Percentiles rank a stretch among this genome's conserved stretches.
Evolutionary conservation across 2,888 invertebrate genomes (phyloP).

Genomic region (Pterobdella sp.): DNA sequence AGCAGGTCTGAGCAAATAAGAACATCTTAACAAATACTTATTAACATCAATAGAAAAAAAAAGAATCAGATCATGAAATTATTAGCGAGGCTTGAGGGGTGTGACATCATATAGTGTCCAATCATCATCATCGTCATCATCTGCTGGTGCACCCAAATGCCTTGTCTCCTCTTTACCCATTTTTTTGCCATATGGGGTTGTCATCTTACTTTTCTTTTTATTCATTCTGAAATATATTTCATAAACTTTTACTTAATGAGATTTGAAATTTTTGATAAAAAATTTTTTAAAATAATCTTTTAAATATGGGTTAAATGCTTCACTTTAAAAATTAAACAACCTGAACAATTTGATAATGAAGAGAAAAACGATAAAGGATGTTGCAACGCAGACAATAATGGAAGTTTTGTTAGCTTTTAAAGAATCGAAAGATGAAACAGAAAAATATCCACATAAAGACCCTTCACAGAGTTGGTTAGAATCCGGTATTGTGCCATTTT

Average conservation of each 20-base stretch:
- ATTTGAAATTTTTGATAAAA: too few relatives aligned
- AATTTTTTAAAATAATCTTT: background rate
- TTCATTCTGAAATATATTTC: too few relatives aligned
- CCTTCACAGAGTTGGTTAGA: too few relatives aligned
- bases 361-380: background rate
- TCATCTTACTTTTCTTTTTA: conserved; percentile 5
- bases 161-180: conserved; percentile 3
- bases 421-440: background rate
- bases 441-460: background rate
- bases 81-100: conserved; percentile 3
- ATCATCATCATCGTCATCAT: conserved; percentile 27
- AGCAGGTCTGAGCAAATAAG: background rate
- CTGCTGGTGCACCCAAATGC: conserved; percentile 4
- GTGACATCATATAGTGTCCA: conserved; percentile 26
- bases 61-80: too few relatives aligned
- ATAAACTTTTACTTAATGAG: too few relatives aligned
- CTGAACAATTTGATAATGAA: conserved; percentile 5
- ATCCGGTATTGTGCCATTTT: too few relatives aligned
- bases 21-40: too few relatives aligned
- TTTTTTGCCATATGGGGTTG: background rate
- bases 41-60: too few relatives aligned
- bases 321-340: too few relatives aligned
- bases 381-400: background rate
- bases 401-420: background rate
- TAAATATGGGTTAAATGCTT: background rate